Base-by-base conservation (phyloP, 2,888 invertebrate genomes). In the Pelosia muscerda region DNA sequence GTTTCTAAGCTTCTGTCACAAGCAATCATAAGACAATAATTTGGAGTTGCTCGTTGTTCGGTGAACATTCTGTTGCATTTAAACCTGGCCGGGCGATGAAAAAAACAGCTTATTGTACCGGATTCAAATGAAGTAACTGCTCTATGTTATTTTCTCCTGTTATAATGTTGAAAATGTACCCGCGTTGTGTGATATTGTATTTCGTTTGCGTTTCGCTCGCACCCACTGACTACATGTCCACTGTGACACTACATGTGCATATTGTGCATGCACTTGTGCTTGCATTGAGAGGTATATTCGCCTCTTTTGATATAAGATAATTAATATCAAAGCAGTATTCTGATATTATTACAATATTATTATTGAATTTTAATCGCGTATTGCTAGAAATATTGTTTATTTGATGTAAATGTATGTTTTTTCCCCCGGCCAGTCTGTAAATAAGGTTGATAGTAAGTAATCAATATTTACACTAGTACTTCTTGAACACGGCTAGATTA, bases 1-100 rank as follows among this genome's bases (percentile, higher is more conserved):
- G 25, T 78, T 78, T 76, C 68, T 74, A 72, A 76, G 75, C 75
- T 78, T 79, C 63, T 53, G 63, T 63, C 72, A 72, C 76, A 90
- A 92, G 92, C 92, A 92, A 92, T 92, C 77, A 76, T 86, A 76
- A 77, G 93, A 92, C 92, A 93, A 93, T 93, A 92, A 93, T 87
- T 88, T 90, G 72, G 67, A 76, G 74, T 85, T 83, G 74, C 75
- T 79, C 68, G 58, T 71, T 73, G 0, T 66, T 69, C 66, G 23
- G 31, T 67, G 3, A 58, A 49, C 64, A 34, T 73, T 73, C 3
- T 69, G 59, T 77, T 74, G 73, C 72, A 65, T 71, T 68, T 60
- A 19, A 22, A 66, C 25, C 49, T 68, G 77, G 69, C 71, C 69
- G 78, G 71, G 75, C 63, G 65, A 63, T 28, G 13, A 38, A 59